Evolutionary conservation across 2,888 invertebrate species (phyloP), one percentile per base, ranked within the genome.

Genomic region (Maniola hyperantus): DNA sequence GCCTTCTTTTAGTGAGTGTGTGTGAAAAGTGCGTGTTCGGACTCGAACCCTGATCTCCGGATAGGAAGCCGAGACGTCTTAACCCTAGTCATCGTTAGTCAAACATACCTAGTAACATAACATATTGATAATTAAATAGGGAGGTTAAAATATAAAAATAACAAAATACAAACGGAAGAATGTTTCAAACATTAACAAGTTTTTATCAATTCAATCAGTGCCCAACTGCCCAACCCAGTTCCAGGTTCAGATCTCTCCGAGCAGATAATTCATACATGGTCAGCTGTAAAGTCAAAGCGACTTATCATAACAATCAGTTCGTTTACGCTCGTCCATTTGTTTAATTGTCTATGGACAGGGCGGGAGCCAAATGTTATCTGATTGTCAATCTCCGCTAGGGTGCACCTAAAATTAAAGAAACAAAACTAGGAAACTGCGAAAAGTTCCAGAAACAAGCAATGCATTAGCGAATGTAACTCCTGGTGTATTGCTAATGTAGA

Each of bases 241-340:
- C 66, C 42, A 11, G 42, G 7, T 57, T 18, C 57, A 68, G 70
- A 68, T 70, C 61, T 42, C 36, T 50, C 18, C 50, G 48, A 51
- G 46, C 20, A 34, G 70, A 70, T 70, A 65, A 64, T 57, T 55
- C 64, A 48, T 71, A 68, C 68, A 71, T 42, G 60, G 63, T 64
- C 71, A 73, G 73, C 73, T 74, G 77, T 77, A 74, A 73, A 82
- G 80, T 81, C 80, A 74, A 77, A 83, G 79, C 84, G 83, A 89
- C 83, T 86, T 89, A 91, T 90, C 89, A 85, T 76, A 88, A 84
- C 82, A 86, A 91, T 91, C 89, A 87, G 87, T 90, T 87, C 80
- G 81, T 80, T 83, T 81, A 82, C 82, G 76, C 79, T 84, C 86
- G 89, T 90, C 91, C 87, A 83, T 89, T 88, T 91, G 87, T 90